phyloP scores from a whole-genome alignment of 2,797 vertebrate species.

The Coccyzus lansbergi region DNA sequence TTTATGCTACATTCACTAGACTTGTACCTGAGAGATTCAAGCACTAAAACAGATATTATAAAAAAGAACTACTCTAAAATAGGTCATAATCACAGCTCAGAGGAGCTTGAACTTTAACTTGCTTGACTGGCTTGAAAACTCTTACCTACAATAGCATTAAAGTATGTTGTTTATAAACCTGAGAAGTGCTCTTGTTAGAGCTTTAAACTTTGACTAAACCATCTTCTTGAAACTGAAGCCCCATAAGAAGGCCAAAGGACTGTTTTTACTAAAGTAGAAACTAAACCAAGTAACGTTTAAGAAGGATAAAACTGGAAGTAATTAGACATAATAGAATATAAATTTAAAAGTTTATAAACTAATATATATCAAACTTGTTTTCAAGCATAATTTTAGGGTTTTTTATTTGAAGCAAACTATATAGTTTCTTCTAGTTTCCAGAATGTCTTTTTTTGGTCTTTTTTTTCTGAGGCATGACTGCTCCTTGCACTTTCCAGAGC shows the following conservation, averaged over 20 bases:
- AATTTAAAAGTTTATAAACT: background rate
- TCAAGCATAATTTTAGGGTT: background rate
- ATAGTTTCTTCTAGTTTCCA: background rate
- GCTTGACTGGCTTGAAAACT: background rate
- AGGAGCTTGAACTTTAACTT: background rate
- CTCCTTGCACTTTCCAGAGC: background rate
- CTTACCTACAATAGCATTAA: background rate
- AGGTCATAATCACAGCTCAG: background rate
- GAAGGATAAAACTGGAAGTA: background rate
- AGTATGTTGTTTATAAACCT: background rate
- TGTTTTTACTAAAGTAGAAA: background rate
- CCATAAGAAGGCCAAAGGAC: background rate
- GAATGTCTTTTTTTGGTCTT: rapidly evolving
- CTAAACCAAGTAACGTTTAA: background rate
- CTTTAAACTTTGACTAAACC: background rate
- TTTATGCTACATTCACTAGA: background rate
- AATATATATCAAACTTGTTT: background rate
- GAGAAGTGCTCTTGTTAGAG: background rate
- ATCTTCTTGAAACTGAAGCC: background rate
- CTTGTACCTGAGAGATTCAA: background rate
- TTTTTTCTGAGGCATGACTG: background rate
- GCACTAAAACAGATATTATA: background rate
- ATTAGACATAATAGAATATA: background rate
- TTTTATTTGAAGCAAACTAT: background rate
- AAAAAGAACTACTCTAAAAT: background rate